Evolutionary conservation across 2,113 vertebrate genomes (phyloP), one percentile per base, ranked within the genome.

Genomic region (Emydura subglobosa): DNA sequence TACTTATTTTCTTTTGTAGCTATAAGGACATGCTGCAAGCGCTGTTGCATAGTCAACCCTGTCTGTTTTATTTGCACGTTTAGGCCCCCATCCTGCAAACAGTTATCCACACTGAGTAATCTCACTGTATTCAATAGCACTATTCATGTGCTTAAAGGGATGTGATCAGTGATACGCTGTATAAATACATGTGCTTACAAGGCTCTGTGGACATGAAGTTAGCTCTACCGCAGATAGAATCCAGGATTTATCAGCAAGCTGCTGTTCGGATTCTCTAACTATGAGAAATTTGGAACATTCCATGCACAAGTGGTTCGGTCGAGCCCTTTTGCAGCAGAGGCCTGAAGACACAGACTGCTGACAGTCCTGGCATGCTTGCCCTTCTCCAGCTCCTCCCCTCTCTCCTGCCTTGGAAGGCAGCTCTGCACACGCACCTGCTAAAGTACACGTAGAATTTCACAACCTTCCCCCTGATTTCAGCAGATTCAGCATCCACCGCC

Each of bases 221-320:
- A 1, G 4, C n/a, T 65, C 13, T 7, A 57, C n/a, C 25, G 5
- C n/a, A 53, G 4, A 27, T 5, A 39, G 22, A n/a, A 12, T 47
- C 17, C 10, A 84, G 90, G 57, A 50, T 78, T 42, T 76, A 22
- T 11, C 72, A 76, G 39, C 39, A 24, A 44, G 39, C n/a, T 89
- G 29, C 51, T 39, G 19, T 4, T 14, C 5, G 0, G 0, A 7
- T 1, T 79, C 51, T 39, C 22, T 44, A 10, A 42, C 39, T 76
- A 44, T 54, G 34, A 34, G 51, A 53, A 7, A 25, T 16, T 82
- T 54, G 51, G 51, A 82, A n/a, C 34, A 14, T 53, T 54, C 21
- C 4, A 7, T 13, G 34, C 51, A n/a, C n/a, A 24, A 13, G 31
- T 42, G 22, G 51, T 51, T 54, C 4, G 4, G 31, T 10, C 5